Conservation (phyloP, 1,140 invertebrate species). For the Micrasema longulum region DNA sequence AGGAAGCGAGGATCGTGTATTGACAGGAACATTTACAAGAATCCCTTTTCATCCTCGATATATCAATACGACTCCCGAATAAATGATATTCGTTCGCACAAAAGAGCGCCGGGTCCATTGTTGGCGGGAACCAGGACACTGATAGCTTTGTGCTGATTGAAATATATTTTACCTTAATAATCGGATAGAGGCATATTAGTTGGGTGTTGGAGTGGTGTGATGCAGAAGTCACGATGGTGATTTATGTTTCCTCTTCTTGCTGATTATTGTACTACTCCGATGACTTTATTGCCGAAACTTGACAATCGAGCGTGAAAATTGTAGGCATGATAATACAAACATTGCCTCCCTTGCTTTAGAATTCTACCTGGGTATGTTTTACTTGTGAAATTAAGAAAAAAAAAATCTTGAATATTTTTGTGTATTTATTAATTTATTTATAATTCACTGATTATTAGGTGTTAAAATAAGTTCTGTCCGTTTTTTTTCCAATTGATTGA, state of each 20-base stretch:
- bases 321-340: constrained; percentile 35
- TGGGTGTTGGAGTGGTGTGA: constrained; percentile 18
- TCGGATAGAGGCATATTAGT: constrained; percentile 34
- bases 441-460: too few species aligned
- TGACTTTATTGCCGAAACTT: constrained; percentile 29
- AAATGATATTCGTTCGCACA: constrained; percentile 41
- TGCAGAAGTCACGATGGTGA: constrained; percentile 7
- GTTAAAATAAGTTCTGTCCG: too few species aligned
- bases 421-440: too few species aligned
- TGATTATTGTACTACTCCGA: constrained; percentile 12
- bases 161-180: constrained; percentile 51
- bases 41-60: constrained; percentile 38
- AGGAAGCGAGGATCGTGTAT: constrained; percentile 41
- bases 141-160: constrained; percentile 27
- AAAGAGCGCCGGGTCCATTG: constrained; percentile 33
- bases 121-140: constrained; percentile 35
- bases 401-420: too few species aligned
- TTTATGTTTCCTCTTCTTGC: constrained; percentile 36
- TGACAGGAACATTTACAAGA: constrained; percentile 41
- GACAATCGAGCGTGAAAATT: constrained; percentile 39
- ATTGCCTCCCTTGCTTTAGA: neutral
- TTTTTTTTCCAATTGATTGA: too few species aligned
- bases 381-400: too few species aligned
- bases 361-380: too few species aligned
- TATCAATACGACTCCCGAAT: constrained; percentile 37